Base-by-base conservation (phyloP, 1,140 invertebrate genomes). In the Paracyclopina nana region DNA sequence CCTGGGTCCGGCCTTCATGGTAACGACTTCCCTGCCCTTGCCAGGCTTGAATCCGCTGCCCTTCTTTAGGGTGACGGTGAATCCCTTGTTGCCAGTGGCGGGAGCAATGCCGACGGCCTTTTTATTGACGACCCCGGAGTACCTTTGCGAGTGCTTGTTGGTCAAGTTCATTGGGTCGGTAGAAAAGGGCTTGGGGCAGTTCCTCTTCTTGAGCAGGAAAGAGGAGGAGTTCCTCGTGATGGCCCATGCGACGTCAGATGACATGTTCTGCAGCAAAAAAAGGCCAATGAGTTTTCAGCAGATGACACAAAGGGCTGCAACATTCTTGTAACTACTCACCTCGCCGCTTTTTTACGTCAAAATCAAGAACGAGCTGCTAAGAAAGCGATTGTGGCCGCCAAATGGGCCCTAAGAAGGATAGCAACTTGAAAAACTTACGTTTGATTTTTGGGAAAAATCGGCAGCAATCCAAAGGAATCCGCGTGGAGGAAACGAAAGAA, bases 151-250 rank as follows among this genome's bases (percentile, higher is more conserved):
- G 48, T 50, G 14, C 30, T 42, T 31, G 46, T 38, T 50, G 29
- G 30, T 20, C 48, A 50, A 24, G 16, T 50, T 50, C 14, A 38
- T 18, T n/a, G 29, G 30, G 6, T 50, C 48, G 14, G 31, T 44
- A 20, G 48, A 50, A 22, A 50, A 50, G 31, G 48, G 30, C 48
- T 50, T 38, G 31, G 29, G 29, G 48, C 48, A 50, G 28, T 50
- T 50, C 2, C 48, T n/a, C 46, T 50, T 50, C 48, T 50, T 50
- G 30, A 50, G 48, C 14, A 50, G 29, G 34, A 42, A 50, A 4
- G 48, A 28, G 14, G 48, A 50, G 28, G 41, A 43, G 34, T 29
- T 29, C 18, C 48, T 28, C 18, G 30, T 50, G 9, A 50, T 25
- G 34, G 48, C 22, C 48, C 48, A 50, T 14, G 28, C 28, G 24